Evolutionary conservation across 2,888 invertebrate species (phyloP), one percentile per base, ranked within the genome.

Genomic region (Mimas tiliae): DNA sequence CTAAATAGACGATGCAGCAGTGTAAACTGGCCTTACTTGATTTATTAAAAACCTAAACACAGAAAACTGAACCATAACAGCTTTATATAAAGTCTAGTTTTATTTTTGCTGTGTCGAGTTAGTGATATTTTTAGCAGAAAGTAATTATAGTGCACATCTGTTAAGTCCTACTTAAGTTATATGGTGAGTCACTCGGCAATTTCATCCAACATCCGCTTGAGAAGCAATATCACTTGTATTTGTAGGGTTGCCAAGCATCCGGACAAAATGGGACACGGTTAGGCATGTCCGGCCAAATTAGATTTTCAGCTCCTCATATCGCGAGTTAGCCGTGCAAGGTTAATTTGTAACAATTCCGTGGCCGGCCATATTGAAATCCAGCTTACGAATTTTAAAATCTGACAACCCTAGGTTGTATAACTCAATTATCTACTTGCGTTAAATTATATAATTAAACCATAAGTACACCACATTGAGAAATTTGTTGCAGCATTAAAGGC

Each of bases 181-280:
- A 12, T 65, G n/a, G n/a, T n/a, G 58, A 65, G 47, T 65, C 65
- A 65, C 16, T 42, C 53, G n/a, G 58, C 33, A 34, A 64, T 52
- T 64, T 52, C 42, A n/a, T 64, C 11, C 48, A 47, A 47, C 48
- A 65, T 58, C 65, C 27, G 53, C 34, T 45, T 34, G 21, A 55
- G 55, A 48, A 58, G 38, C 58, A 58, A 58, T 53, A 53, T 58
- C 19, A 58, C 58, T 58, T 19, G 21, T 38, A 38, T 7, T 45
- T 45, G 45, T 14, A 14, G 45, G 12, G 45, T 14, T 45, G 45
- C 12, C 12, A 45, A 1, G 12, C 12, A 7, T 6, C 38, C 3
- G 3, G 38, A 38, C 9, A 38, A 34, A 34, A 3, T 7, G 6
- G 34, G 34, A 34, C 34, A 34, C 7, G 34, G 42, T 42, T 42